Conservation (phyloP, 1,140 invertebrate genomes). For the Eriosoma lanigerum region DNA sequence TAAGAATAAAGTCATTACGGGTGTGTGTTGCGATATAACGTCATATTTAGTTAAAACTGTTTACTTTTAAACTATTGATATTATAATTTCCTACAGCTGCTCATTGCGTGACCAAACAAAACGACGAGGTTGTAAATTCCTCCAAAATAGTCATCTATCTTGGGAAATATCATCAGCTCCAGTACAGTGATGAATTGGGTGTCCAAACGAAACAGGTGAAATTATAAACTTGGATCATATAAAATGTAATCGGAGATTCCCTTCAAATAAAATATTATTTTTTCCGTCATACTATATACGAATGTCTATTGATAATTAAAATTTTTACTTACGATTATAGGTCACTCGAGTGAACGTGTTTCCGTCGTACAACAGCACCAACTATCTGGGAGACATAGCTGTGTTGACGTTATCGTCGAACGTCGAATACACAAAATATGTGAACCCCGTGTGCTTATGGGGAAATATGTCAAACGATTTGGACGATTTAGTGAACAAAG, state of each 20-base stretch:
- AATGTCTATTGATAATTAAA: too few relatives aligned
- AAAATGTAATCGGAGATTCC: too few relatives aligned
- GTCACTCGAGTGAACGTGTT: slow-evolving; percentile 60
- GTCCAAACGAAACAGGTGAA: slow-evolving; percentile 57
- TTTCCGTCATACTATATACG: too few relatives aligned
- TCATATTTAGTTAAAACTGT: too few relatives aligned
- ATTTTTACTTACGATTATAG: slow-evolving; percentile 41
- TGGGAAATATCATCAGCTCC: slow-evolving; percentile 56
- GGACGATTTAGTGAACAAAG: slow-evolving; percentile 55
- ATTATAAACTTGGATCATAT: neutral
- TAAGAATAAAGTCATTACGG: slow-evolving; percentile 56
- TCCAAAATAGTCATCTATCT: slow-evolving; percentile 55
- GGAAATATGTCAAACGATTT: slow-evolving; percentile 51
- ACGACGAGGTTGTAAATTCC: slow-evolving; percentile 50
- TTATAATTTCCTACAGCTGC: slow-evolving; percentile 55
- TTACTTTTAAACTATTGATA: too few relatives aligned
- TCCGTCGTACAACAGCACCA: slow-evolving; percentile 79
- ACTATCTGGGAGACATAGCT: slow-evolving; percentile 64
- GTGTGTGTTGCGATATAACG: slow-evolving; percentile 53
- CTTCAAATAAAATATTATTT: too few relatives aligned
- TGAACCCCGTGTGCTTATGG: slow-evolving; percentile 57
- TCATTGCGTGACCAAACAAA: slow-evolving; percentile 56
- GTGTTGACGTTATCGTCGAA: slow-evolving; percentile 55
- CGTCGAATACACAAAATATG: slow-evolving; percentile 55
- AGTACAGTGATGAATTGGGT: slow-evolving; percentile 56